phyloP scores from a whole-genome alignment of 92 coral and sea anemone species.

The Paramuricea clavata region DNA sequence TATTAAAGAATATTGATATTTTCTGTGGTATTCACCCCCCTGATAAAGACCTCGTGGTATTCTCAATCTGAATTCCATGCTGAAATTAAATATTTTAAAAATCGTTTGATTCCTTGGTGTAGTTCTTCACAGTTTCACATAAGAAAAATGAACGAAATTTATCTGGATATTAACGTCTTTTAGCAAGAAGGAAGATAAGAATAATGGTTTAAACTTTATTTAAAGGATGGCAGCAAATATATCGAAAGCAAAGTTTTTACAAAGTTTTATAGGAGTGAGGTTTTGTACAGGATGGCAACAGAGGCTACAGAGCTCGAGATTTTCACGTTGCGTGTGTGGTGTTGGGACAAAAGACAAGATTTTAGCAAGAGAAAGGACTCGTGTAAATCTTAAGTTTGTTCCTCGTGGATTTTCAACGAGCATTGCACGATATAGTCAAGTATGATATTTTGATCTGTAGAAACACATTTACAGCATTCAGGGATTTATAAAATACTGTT shows the following conservation, averaged over 20 bases:
- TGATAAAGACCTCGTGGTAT: background rate
- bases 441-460: background rate
- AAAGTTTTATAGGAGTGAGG: background rate
- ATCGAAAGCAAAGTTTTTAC: background rate
- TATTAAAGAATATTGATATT: too few species aligned
- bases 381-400: background rate
- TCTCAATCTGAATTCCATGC: background rate
- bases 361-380: background rate
- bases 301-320: background rate
- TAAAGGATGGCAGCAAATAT: background rate
- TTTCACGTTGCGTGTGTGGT: background rate
- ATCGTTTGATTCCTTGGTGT: background rate
- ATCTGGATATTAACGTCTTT: background rate
- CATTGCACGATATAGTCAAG: background rate
- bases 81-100: background rate
- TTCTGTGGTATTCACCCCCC: background rate
- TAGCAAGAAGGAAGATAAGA: background rate
- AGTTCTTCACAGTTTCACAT: background rate
- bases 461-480: background rate
- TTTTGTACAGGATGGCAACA: background rate
- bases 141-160: background rate
- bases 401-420: background rate
- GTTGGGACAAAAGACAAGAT: background rate
- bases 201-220: background rate
- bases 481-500: background rate